Evolutionary conservation across 2,888 invertebrate genomes (phyloP), one percentile per base, ranked within the genome.

Genomic region (Trissolcus brochymenae): DNA sequence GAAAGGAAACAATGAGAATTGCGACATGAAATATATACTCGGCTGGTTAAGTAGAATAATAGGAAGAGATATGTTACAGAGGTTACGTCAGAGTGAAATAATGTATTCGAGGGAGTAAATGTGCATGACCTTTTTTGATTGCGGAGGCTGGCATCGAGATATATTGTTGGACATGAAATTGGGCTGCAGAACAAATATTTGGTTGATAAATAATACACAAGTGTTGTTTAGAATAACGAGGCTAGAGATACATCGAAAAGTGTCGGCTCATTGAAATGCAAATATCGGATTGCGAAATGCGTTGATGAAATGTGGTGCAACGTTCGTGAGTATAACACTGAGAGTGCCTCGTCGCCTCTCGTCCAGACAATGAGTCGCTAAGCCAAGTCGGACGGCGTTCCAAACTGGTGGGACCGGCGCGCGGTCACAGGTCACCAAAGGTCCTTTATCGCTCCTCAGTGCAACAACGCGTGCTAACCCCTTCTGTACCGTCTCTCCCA

Each of bases 361-460:
- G 72, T 43, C 55, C 67, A 50, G 67, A 74, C 74, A 74, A 68
- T 68, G 74, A 62, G 61, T 19, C 16, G 53, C 14, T 53, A 53
- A 40, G 59, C 35, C 19, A 25, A 19, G 61, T 67, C 54, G 67
- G 40, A 25, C 9, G 35, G 54, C 14, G 13, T 35, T 40, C 51
- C 17, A 40, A 46, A 65, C 60, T 55, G 60, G 61, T 49, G 66
- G 35, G 56, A 66, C 60, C 35, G 73, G 50, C 41, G 60, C 76
- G 56, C 61, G 76, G 71, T 76, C 76, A 71, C 4, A 71, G 70
- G 65, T 76, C 75, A 53, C 29, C 64, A 13, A 62, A 62, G 56
- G 53, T 61, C 67, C 62, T 29, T n/a, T n/a, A n/a, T n/a, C 65
- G 64, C 54, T 59, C 61, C 65, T 57, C 66, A 35, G 46, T 51